Conservation (phyloP, 2,888 invertebrate genomes). For the Elegia similella region DNA sequence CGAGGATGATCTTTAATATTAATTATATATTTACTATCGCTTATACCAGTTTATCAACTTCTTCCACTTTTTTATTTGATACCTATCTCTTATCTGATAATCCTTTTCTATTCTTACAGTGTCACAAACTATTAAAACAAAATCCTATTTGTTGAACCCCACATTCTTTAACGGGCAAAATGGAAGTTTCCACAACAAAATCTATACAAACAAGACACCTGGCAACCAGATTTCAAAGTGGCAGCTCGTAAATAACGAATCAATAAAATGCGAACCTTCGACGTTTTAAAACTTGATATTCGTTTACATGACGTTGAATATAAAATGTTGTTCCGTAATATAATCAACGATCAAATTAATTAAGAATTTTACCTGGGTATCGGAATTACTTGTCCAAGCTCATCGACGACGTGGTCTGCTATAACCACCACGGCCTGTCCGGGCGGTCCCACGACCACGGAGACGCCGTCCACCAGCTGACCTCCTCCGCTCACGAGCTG, state of each 20-base stretch:
- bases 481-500: conserved; percentile 78
- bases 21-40: no score
- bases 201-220: conserved; percentile 40
- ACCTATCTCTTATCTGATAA: not conserved
- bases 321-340: not conserved
- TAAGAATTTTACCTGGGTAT: conserved; percentile 80
- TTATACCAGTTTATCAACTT: no score
- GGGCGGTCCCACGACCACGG: conserved; percentile 74
- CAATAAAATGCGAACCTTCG: conserved; percentile 45
- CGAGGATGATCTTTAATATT: no score
- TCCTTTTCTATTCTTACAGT: conserved; percentile 16
- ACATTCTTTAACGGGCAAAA: conserved; percentile 16
- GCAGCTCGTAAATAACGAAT: conserved; percentile 45
- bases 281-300: conserved; percentile 33
- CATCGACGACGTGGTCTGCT: conserved; percentile 87
- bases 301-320: conserved; percentile 11
- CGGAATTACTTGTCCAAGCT: conserved; percentile 84
- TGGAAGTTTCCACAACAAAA: conserved; percentile 58
- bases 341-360: not conserved
- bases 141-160: no score
- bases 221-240: conserved; percentile 46
- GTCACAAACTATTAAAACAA: no score
- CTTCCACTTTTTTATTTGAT: no score
- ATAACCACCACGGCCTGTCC: conserved; percentile 85
- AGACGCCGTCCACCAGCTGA: conserved; percentile 75